Evolutionary conservation across 2,113 vertebrate species (phyloP), one percentile per base, ranked within the genome.

Genomic region (Brachypteracias leptosomus): DNA sequence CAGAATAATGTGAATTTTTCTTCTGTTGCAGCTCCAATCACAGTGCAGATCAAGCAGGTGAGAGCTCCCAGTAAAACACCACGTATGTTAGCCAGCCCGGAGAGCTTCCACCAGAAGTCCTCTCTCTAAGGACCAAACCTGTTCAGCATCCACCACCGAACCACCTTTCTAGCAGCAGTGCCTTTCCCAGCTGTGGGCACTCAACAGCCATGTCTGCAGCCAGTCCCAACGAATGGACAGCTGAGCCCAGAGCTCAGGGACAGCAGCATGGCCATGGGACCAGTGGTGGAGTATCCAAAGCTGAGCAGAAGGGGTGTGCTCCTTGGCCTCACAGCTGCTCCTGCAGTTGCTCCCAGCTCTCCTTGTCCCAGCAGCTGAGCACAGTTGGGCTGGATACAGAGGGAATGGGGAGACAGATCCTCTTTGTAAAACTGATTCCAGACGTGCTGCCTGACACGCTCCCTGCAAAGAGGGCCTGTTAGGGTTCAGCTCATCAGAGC

Each of bases 351-450:
- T 96, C 44, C 76, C 77, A 77, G 44, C 47, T 74, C 89, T 89
- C 73, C 71, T 40, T 16, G n/a, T 82, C 61, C 57, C 90, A 91
- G 88, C 96, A 96, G 94, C 96, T 97, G 95, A 90, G 88, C 58
- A 42, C 0, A 19, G 61, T 61, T 57, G 2, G 13, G 54, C 80
- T 95, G 95, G 92, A 58, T 40, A 62, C 0, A 0, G 31, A 11
- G 38, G 47, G 54, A 89, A 80, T 42, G 33, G 25, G 24, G 57
- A 89, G 46, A 95, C 83, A 88, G 74, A 68, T 26, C 9, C 52
- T 10, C 47, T 93, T 76, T 89, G 90, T 92, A 22, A 58, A 85
- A 40, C 4, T 88, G 92, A 95, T 96, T 94, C 94, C 90, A 93
- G 63, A 73, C 84, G 92, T 72, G 29, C 42, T 88, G 78, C 74